Evolutionary conservation across 2,113 vertebrate genomes (phyloP).

Genomic region (Daboia siamensis): DNA sequence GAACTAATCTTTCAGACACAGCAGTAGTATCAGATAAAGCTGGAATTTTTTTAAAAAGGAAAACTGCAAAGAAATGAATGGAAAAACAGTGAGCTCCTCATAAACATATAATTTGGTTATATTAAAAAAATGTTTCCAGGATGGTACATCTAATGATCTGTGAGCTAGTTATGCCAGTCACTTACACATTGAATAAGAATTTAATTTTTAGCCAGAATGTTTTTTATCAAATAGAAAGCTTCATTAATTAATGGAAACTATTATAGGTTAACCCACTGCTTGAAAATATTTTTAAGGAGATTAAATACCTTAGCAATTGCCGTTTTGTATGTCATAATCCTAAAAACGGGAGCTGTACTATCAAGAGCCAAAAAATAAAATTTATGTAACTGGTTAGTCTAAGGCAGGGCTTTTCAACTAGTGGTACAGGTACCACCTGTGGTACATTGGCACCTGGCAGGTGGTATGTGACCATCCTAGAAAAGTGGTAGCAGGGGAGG

Average conservation of each 20-base stretch:
- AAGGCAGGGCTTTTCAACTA: too few relatives aligned
- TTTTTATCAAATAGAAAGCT: not conserved
- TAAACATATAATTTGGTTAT: not conserved
- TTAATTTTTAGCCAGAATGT: not conserved
- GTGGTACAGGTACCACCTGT: too few relatives aligned
- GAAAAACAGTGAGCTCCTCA: not conserved
- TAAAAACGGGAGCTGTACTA: not conserved
- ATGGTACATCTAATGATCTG: not conserved
- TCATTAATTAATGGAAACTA: not conserved
- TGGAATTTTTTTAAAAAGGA: not conserved
- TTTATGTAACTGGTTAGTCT: not conserved
- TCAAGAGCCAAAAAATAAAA: not conserved
- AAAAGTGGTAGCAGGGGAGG: too few relatives aligned
- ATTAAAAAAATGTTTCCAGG: not conserved
- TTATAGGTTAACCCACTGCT: not conserved
- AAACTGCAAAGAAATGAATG: not conserved
- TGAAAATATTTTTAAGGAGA: not conserved
- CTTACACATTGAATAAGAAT: not conserved
- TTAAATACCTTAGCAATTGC: not conserved
- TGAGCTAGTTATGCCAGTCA: not conserved
- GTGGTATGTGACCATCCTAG: too few relatives aligned
- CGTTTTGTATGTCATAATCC: not conserved
- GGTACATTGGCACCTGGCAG: too few relatives aligned
- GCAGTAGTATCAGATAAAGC: not conserved
- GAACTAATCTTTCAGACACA: not conserved